phyloP scores from a whole-genome alignment of 2,113 vertebrate genomes.

The Rhodinocichla rosea region DNA sequence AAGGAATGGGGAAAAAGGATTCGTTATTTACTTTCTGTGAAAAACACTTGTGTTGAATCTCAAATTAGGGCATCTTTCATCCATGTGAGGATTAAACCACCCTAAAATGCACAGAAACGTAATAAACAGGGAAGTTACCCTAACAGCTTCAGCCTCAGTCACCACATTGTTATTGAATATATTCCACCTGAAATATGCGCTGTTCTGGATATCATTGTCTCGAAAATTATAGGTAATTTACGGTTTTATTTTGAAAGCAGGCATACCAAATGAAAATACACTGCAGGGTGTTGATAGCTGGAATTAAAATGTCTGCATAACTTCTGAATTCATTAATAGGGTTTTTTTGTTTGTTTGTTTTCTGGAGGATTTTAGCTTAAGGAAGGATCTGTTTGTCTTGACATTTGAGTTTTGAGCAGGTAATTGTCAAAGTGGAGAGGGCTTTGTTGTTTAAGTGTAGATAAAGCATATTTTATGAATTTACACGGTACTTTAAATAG shows the following conservation, averaged over 20 bases:
- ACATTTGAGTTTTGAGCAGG: not conserved
- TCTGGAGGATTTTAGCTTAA: not conserved
- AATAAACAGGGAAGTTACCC: not conserved
- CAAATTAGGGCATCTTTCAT: not conserved
- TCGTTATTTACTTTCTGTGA: not conserved
- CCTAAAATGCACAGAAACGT: not conserved
- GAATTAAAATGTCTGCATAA: not conserved
- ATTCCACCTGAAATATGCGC: not conserved
- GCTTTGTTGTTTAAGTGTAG: not conserved
- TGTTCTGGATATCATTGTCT: not conserved
- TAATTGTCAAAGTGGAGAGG: not conserved
- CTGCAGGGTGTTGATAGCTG: not conserved
- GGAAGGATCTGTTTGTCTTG: not conserved
- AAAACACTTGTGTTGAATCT: not conserved
- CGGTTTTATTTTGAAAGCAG: not conserved
- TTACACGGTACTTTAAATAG: not conserved
- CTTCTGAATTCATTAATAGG: not conserved
- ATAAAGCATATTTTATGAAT: not conserved
- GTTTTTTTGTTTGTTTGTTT: not conserved
- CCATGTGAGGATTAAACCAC: not conserved
- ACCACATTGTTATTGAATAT: not conserved
- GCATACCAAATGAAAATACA: not conserved
- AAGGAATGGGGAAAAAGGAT: not conserved
- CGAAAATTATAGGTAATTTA: conserved; percentile 16
- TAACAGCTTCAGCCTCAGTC: not conserved